Evolutionary conservation across 30 jellyfish, hydroid and myxozoan species (phyloP).

Genomic region (Turritopsis rubra): DNA sequence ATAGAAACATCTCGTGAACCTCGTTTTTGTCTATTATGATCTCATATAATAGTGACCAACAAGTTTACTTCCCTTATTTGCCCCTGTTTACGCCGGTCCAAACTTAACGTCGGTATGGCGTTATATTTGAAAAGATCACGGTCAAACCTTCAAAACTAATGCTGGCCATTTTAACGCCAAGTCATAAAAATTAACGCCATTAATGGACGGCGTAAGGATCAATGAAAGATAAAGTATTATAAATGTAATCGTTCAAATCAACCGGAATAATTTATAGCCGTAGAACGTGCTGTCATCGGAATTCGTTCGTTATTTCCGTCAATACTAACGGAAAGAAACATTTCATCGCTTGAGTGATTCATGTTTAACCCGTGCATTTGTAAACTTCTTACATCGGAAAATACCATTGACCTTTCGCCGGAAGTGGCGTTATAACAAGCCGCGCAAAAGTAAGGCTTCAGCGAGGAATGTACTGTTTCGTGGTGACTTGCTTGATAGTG

Average conservation of each 20-base stretch:
- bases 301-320: slow-evolving; percentile 23
- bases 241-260: not conserved
- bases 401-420: slow-evolving; percentile 3
- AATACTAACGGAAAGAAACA: slow-evolving; percentile 28
- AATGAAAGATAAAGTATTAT: too few species aligned
- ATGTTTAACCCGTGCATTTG: slow-evolving; percentile 40
- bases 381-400: slow-evolving; percentile 43
- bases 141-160: too few species aligned
- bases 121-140: too few species aligned
- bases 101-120: too few species aligned
- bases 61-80: too few species aligned
- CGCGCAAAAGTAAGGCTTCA: slow-evolving; percentile 57
- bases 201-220: too few species aligned
- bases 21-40: too few species aligned
- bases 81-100: too few species aligned
- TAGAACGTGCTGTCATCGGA: slow-evolving; percentile 17
- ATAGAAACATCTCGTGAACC: too few species aligned
- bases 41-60: too few species aligned
- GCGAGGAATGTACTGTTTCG: slow-evolving; percentile 40
- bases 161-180: too few species aligned
- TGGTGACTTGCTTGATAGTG: slow-evolving; percentile 71
- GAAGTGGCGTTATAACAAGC: slow-evolving; percentile 43
- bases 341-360: slow-evolving; percentile 48
- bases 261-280: slow-evolving; percentile 21
- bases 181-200: too few species aligned